Percentiles rank a stretch among this genome's conserved stretches.
These are phyloP conservation scores for Pampusana beccarii DNA, from an alignment of 2,113 vertebrate genomes.

Conservation along the genomic window DNA sequence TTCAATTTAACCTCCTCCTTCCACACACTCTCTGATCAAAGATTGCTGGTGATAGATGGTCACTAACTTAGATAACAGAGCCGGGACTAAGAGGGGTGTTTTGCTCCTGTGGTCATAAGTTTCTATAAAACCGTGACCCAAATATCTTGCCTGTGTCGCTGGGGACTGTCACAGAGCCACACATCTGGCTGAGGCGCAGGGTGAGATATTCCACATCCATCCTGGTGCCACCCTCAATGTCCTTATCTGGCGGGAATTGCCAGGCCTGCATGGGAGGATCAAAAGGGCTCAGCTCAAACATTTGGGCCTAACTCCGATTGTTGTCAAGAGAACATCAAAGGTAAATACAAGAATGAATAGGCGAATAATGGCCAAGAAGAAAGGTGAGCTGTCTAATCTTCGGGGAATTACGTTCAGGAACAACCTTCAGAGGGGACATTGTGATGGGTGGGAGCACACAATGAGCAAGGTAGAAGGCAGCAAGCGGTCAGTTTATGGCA, in stretches of 20 bases:
- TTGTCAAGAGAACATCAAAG: constrained; percentile 24
- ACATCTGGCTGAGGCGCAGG: neutral
- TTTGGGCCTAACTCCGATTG: neutral
- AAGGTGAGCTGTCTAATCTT: neutral
- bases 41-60: neutral
- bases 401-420: neutral
- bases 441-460: neutral
- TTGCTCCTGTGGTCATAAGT: neutral
- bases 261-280: constrained; percentile 6
- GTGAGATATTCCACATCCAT: neutral
- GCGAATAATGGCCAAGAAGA: neutral
- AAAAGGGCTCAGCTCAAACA: constrained; percentile 14
- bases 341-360: constrained; percentile 15
- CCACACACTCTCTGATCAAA: neutral
- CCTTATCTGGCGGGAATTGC: constrained; percentile 34
- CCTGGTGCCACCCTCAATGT: neutral
- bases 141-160: neutral
- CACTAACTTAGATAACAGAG: neutral
- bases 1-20: neutral
- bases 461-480: neutral
- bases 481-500: neutral
- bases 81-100: neutral
- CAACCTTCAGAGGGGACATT: neutral
- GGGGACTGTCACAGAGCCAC: neutral
- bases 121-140: neutral